phyloP scores from a whole-genome alignment of 92 coral and sea anemone species.

The Scolanthus callimorphus region DNA sequence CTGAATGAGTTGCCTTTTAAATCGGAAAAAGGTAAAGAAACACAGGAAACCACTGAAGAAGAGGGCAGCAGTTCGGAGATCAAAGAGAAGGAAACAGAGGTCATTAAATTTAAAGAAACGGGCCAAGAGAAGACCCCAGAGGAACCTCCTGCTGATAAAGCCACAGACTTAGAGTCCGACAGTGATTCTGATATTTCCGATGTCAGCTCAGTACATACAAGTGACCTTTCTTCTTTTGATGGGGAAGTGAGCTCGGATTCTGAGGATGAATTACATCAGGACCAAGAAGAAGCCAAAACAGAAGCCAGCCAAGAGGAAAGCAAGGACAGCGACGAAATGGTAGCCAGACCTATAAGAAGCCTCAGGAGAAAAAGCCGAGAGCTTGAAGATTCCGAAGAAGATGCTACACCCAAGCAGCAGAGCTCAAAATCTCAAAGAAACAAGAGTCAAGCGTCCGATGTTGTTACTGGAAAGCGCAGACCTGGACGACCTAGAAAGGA shows the following conservation, averaged over 20 bases:
- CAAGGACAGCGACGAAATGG: too few relatives aligned
- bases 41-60: too few relatives aligned
- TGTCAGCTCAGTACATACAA: conserved; percentile 94
- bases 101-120: neutral
- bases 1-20: neutral
- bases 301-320: conserved; percentile 15
- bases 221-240: conserved; percentile 95
- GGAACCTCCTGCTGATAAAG: neutral
- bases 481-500: conserved; percentile 80
- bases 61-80: neutral
- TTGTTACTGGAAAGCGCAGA: conserved; percentile 41
- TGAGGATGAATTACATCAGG: conserved; percentile 36
- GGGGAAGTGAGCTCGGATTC: conserved; percentile 74
- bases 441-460: neutral
- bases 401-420: conserved; percentile 6
- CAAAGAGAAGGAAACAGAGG: neutral
- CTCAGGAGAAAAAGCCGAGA: too few relatives aligned
- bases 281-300: conserved; percentile 30
- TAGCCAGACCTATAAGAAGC: too few relatives aligned
- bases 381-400: too few relatives aligned
- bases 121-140: neutral
- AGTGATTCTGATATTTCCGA: conserved; percentile 82
- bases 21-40: too few relatives aligned
- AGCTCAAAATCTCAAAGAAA: neutral
- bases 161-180: conserved; percentile 39